Conservation (phyloP, 92 coral and sea anemone species). For the Scolanthus callimorphus region DNA sequence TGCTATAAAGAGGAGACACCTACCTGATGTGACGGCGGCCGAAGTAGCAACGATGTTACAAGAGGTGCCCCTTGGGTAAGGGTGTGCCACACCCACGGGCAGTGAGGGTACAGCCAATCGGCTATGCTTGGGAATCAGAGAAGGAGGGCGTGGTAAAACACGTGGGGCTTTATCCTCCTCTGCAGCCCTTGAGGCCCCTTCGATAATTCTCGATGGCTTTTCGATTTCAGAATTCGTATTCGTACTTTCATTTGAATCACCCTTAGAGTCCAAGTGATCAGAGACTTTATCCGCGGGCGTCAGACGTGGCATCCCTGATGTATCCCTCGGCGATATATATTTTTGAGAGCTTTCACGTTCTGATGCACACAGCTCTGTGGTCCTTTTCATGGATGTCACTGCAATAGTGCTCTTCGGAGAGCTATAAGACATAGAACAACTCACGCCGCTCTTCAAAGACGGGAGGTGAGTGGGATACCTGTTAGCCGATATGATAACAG, state of each 20-base stretch:
- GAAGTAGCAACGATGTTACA: slow-evolving; percentile 18
- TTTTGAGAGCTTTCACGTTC: neutral
- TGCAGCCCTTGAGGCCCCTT: neutral
- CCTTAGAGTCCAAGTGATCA: neutral
- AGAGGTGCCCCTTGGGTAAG: slow-evolving; percentile 55
- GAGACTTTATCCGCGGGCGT: neutral
- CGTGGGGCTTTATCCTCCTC: slow-evolving; percentile 43
- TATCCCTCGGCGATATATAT: neutral
- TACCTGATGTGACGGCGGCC: slow-evolving; percentile 57
- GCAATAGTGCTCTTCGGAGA: slow-evolving; percentile 23
- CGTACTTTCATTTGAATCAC: neutral
- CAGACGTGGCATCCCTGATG: neutral
- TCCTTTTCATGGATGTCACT: slow-evolving; percentile 11
- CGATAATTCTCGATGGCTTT: neutral
- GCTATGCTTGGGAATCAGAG: slow-evolving; percentile 59
- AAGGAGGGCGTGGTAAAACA: slow-evolving; percentile 51
- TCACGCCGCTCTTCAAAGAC: neutral
- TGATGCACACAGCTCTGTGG: slow-evolving; percentile 1
- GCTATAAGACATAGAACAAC: slow-evolving; percentile 10
- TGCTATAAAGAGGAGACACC: too few species aligned
- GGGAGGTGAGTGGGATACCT: slow-evolving; percentile 1
- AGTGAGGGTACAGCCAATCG: slow-evolving; percentile 59
- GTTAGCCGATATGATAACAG: slow-evolving; percentile 5
- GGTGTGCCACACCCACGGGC: slow-evolving; percentile 90
- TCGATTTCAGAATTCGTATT: neutral